These are phyloP conservation scores for Chrysolina americana DNA, from an alignment of 2,888 invertebrate genomes.

Conservation along the genomic window DNA sequence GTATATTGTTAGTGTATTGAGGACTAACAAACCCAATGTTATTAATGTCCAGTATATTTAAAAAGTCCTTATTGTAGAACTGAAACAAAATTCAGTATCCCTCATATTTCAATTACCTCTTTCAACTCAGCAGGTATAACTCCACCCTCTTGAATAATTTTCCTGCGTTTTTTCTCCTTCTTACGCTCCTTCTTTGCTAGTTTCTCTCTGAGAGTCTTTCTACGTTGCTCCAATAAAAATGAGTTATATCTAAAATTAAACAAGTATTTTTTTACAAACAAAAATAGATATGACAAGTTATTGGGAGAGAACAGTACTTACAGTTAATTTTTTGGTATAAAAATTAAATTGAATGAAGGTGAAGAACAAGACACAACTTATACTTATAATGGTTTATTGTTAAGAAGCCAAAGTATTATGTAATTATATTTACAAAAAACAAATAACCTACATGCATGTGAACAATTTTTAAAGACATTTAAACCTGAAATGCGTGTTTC, in stretches of 20 bases:
- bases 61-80: no score
- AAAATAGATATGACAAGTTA: background rate
- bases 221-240: slow-evolving; percentile 78
- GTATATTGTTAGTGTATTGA: no score
- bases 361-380: slow-evolving; percentile 11
- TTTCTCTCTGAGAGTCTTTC: slow-evolving; percentile 81
- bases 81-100: background rate
- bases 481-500: background rate
- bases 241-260: slow-evolving; percentile 72
- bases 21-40: no score
- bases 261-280: background rate
- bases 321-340: slow-evolving; percentile 27
- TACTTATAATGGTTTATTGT: slow-evolving; percentile 6
- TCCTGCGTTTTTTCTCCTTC: slow-evolving; percentile 79
- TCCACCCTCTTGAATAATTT: slow-evolving; percentile 71
- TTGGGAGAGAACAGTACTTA: slow-evolving; percentile 22
- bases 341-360: slow-evolving; percentile 16
- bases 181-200: slow-evolving; percentile 81
- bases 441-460: background rate
- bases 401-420: background rate
- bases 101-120: slow-evolving; percentile 55
- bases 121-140: slow-evolving; percentile 60
- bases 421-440: background rate
- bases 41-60: no score
- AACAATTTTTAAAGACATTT: background rate